Evolutionary conservation across 1,140 invertebrate species (phyloP).

Genomic region (Proales similis): DNA sequence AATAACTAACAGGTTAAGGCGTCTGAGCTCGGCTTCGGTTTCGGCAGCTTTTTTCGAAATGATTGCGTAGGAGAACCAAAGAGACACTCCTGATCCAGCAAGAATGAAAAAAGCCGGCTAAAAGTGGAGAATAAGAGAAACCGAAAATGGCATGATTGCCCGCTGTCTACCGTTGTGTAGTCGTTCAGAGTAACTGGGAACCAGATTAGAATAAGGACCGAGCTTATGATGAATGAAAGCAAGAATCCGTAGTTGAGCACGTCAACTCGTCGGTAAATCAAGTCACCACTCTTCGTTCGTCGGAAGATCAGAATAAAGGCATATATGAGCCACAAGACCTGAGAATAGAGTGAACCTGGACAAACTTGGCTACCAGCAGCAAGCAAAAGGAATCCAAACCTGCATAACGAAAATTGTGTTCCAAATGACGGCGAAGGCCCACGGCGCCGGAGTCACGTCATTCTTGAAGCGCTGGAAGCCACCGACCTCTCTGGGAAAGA

Average conservation of each 20-base stretch:
- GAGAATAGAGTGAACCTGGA: conserved; percentile 40
- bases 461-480: too few relatives aligned
- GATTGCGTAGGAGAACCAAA: conserved; percentile 3
- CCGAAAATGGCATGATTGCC: too few relatives aligned
- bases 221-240: conserved; percentile 41
- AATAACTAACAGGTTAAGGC: background rate
- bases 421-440: conserved; percentile 47
- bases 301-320: conserved; percentile 42
- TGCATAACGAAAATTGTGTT: conserved; percentile 46
- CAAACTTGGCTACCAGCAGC: background rate
- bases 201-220: conserved; percentile 44
- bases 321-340: conserved; percentile 44
- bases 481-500: too few relatives aligned
- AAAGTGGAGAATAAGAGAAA: too few relatives aligned
- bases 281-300: conserved; percentile 39
- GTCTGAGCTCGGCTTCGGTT: conserved; percentile 4
- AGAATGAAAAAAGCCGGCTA: conserved; percentile 37
- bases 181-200: conserved; percentile 45
- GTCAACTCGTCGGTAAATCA: conserved; percentile 40
- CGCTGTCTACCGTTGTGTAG: too few relatives aligned
- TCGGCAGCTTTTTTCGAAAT: conserved; percentile 5
- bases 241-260: conserved; percentile 42
- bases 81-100: conserved; percentile 6
- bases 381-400: too few relatives aligned
- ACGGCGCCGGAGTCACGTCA: conserved; percentile 45